phyloP scores from a whole-genome alignment of 2,888 invertebrate species.

The Heliconius charithonia region DNA sequence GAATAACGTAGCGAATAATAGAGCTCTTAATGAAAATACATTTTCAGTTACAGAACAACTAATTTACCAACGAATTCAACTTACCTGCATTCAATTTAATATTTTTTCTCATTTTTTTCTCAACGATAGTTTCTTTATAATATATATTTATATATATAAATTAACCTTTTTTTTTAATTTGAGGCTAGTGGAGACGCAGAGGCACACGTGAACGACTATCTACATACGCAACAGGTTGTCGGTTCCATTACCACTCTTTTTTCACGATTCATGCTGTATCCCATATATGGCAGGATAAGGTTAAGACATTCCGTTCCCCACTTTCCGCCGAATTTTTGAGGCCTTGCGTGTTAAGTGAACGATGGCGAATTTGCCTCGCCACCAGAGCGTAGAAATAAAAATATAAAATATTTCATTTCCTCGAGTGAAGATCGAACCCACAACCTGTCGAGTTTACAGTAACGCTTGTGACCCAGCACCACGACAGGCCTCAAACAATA shows the following conservation, averaged over 20 bases:
- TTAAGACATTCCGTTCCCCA: neutral
- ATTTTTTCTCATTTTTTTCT: neutral
- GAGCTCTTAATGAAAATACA: constrained; percentile 11
- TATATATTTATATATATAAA: neutral
- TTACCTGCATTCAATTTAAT: neutral
- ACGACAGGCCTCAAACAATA: too few relatives aligned
- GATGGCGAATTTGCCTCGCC: too few relatives aligned
- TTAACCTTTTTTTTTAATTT: neutral
- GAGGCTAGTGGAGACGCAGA: too few relatives aligned
- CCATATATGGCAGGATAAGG: too few relatives aligned
- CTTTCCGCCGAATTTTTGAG: too few relatives aligned
- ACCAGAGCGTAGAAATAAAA: neutral
- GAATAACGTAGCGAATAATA: constrained; percentile 21
- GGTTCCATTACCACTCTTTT: too few relatives aligned
- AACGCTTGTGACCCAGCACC: too few relatives aligned
- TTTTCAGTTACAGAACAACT: neutral
- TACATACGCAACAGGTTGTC: too few relatives aligned
- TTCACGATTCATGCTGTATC: too few relatives aligned
- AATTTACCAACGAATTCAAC: neutral
- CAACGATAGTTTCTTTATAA: neutral
- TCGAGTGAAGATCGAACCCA: neutral
- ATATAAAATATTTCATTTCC: neutral
- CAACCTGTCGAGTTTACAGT: neutral
- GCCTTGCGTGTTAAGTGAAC: too few relatives aligned
- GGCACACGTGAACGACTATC: too few relatives aligned